Evolutionary conservation across 1,140 invertebrate genomes (phyloP).

Genomic region (Patella vulgata): DNA sequence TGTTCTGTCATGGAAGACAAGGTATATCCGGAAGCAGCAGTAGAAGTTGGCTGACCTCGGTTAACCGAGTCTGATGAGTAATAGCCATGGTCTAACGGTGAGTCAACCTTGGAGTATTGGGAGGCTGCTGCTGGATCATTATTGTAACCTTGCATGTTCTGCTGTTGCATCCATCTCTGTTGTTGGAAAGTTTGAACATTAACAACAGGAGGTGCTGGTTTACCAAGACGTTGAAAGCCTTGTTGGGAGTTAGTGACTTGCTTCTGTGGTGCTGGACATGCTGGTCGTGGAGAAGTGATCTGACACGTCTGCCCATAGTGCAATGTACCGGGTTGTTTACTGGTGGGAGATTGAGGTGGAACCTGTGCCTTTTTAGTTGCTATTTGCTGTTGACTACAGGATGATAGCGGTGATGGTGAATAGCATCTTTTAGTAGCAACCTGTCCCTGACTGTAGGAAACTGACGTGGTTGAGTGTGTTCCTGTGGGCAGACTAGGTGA

Average conservation of each 20-base stretch:
- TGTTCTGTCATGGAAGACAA: constrained; percentile 28
- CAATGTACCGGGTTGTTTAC: neutral
- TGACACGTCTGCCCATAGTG: constrained; percentile 14
- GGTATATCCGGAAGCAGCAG: constrained; percentile 29
- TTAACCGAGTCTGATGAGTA: constrained; percentile 54
- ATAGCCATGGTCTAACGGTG: constrained; percentile 56
- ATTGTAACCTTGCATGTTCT: constrained; percentile 25
- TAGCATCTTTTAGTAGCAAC: neutral
- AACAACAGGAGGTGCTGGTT: constrained; percentile 55
- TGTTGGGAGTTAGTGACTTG: constrained; percentile 18
- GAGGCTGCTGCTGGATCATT: constrained; percentile 19
- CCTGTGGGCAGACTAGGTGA: constrained; percentile 34
- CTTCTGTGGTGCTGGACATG: constrained; percentile 23
- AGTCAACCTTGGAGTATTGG: constrained; percentile 32
- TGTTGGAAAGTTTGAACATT: constrained; percentile 56
- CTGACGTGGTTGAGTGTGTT: constrained; percentile 27
- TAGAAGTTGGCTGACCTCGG: constrained; percentile 49
- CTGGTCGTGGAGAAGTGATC: constrained; percentile 13
- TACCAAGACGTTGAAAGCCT: constrained; percentile 41
- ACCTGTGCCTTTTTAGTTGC: constrained; percentile 5
- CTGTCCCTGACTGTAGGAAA: no score
- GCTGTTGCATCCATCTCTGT: constrained; percentile 29
- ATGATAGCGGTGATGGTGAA: neutral
- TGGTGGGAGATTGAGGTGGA: constrained; percentile 25
- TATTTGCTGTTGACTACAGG: constrained; percentile 7